Evolutionary conservation across 2,113 vertebrate genomes (phyloP).

Genomic region (Neoarius graeffei): DNA sequence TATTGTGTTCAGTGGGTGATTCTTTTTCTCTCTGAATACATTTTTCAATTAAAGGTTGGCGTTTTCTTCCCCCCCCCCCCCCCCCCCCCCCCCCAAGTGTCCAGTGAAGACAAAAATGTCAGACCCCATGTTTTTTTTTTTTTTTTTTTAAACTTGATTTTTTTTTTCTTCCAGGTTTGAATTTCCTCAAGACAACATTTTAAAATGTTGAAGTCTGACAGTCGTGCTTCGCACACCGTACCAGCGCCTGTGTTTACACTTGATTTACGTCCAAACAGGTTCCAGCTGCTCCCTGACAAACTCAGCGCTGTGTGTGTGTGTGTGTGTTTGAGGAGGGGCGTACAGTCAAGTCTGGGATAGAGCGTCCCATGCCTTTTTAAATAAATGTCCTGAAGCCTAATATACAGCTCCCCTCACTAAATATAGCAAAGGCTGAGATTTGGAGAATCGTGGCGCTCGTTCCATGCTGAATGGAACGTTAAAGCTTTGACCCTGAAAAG

Average conservation of each 20-base stretch:
- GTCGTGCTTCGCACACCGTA: conserved; percentile 7
- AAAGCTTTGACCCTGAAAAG: background rate
- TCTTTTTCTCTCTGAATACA: no score
- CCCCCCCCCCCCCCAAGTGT: no score
- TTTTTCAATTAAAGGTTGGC: no score
- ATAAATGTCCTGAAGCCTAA: background rate
- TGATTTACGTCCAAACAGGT: conserved; percentile 24
- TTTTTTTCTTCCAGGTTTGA: background rate
- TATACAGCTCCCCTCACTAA: background rate
- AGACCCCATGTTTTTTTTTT: background rate
- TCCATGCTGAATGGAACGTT: background rate
- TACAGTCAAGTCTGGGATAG: background rate
- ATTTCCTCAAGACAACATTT: background rate
- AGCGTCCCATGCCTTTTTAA: background rate
- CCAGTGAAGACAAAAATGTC: background rate
- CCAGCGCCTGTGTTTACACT: conserved; percentile 3
- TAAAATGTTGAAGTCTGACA: background rate
- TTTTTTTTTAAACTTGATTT: background rate
- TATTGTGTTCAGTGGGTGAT: no score
- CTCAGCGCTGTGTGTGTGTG: conserved; percentile 21
- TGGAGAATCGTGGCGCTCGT: background rate
- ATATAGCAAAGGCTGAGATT: conserved; percentile 20
- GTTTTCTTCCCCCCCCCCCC: no score
- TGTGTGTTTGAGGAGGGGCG: conserved; percentile 12
- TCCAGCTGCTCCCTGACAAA: background rate